Evolutionary conservation across 2,888 invertebrate genomes (phyloP).

Genomic region (Cryptocephalus primarius): DNA sequence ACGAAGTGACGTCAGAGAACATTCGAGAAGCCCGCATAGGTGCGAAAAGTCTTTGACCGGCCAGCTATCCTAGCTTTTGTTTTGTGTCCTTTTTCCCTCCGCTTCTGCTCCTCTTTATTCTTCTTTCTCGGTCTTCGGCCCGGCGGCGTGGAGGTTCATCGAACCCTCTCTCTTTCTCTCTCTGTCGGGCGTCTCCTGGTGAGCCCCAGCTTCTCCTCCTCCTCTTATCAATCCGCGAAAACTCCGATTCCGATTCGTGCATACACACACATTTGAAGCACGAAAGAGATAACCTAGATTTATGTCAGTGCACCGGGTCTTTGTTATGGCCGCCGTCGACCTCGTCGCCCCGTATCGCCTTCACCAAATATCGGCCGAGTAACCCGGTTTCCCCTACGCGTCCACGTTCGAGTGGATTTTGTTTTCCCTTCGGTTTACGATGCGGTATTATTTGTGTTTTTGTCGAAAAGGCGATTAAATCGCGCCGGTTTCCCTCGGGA

Average conservation of each 20-base stretch:
- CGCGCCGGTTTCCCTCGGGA: too few relatives aligned
- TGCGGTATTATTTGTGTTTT: too few relatives aligned
- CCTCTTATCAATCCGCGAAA: too few relatives aligned
- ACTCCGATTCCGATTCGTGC: too few relatives aligned
- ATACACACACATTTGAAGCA: too few relatives aligned
- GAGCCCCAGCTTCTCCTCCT: too few relatives aligned
- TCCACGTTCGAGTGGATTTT: too few relatives aligned
- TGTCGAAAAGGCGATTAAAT: too few relatives aligned
- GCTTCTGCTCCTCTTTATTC: neutral
- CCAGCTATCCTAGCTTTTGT: conserved; percentile 10
- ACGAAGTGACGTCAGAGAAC: conserved; percentile 17
- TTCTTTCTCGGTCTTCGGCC: conserved; percentile 3
- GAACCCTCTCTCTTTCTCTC: conserved; percentile 4
- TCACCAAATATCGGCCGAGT: conserved; percentile 8
- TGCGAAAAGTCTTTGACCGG: conserved; percentile 28
- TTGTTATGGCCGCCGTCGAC: conserved; percentile 13
- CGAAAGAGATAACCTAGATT: conserved; percentile 23
- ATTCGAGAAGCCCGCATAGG: conserved; percentile 31
- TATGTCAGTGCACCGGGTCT: conserved; percentile 21
- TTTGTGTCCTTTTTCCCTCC: neutral
- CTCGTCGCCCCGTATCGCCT: conserved; percentile 11
- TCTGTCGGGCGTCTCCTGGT: too few relatives aligned
- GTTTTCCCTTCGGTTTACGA: too few relatives aligned
- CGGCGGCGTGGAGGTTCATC: conserved; percentile 8
- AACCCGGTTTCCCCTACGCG: conserved; percentile 1